A percentile compares a stretch with the other conserved stretches of the same genome.
Conservation (phyloP, 1,140 invertebrate species). For the Ooceraea biroi region DNA sequence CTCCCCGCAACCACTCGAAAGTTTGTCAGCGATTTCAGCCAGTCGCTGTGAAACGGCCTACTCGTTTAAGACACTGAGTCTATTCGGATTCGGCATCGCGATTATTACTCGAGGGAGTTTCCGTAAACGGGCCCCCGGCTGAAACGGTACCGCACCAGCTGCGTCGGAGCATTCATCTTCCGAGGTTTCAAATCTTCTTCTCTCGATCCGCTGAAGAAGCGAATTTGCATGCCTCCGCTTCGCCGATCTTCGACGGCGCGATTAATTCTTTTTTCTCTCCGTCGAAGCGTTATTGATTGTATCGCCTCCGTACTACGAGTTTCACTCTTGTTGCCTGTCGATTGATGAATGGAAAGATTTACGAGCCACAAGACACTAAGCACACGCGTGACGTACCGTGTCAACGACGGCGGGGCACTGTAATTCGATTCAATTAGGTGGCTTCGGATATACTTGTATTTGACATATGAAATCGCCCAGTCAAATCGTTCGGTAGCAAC, state of each 20-base stretch:
- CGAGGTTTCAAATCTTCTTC: conserved; percentile 34
- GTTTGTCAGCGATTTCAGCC: too few relatives aligned
- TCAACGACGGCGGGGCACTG: too few relatives aligned
- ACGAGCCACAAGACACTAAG: background rate
- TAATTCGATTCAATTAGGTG: background rate
- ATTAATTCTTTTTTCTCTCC: conserved; percentile 22
- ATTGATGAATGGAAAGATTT: conserved; percentile 44
- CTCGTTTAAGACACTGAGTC: too few relatives aligned
- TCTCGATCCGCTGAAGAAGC: background rate
- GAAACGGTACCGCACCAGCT: background rate
- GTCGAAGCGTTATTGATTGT: background rate
- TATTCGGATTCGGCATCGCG: too few relatives aligned
- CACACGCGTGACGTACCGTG: too few relatives aligned
- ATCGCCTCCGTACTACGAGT: background rate
- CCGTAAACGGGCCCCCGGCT: too few relatives aligned
- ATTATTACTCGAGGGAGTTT: too few relatives aligned
- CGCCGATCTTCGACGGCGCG: background rate
- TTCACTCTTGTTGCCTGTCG: conserved; percentile 2
- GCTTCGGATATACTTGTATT: too few relatives aligned
- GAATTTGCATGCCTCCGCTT: conserved; percentile 15
- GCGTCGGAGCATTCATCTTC: background rate
- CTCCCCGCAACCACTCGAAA: too few relatives aligned
- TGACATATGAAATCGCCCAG: too few relatives aligned
- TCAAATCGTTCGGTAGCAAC: too few relatives aligned
- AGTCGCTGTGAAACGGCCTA: too few relatives aligned